These are phyloP conservation scores for Laodelphax striatellus DNA, from an alignment of 1,140 invertebrate genomes.

Conservation along the genomic window DNA sequence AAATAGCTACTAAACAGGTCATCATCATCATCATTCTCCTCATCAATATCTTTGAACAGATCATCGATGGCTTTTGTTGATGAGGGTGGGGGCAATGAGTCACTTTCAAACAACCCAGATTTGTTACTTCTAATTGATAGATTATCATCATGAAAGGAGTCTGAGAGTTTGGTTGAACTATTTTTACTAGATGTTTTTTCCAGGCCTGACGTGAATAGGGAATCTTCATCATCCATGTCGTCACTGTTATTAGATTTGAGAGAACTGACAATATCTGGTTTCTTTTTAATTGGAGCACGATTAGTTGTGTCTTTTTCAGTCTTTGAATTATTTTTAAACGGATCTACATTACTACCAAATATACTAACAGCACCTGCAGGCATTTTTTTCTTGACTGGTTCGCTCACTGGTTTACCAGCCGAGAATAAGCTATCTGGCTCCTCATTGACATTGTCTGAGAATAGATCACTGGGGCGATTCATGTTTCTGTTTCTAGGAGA, in stretches of 20 bases:
- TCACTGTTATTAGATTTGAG: not conserved
- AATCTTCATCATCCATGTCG: not conserved
- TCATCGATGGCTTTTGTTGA: slow-evolving; percentile 25
- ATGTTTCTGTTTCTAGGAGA: too few species aligned
- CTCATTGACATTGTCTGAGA: too few species aligned
- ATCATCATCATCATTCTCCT: slow-evolving; percentile 28
- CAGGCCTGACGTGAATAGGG: not conserved
- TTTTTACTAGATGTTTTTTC: not conserved
- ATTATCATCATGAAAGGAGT: not conserved
- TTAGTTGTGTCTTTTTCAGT: not conserved
- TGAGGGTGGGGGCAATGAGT: not conserved
- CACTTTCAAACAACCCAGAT: not conserved
- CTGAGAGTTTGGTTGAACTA: not conserved
- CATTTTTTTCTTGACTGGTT: not conserved
- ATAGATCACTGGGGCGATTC: too few species aligned
- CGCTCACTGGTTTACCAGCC: too few species aligned
- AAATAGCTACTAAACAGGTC: slow-evolving; percentile 18
- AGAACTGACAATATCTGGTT: too few species aligned
- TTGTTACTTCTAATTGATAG: not conserved
- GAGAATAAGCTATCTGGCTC: too few species aligned
- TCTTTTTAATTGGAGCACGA: too few species aligned
- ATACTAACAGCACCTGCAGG: not conserved
- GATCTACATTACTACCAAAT: not conserved
- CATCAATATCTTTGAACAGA: slow-evolving; percentile 23
- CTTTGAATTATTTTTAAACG: not conserved